These are phyloP conservation scores for Sebastes goodei DNA, from an alignment of 2,797 vertebrate genomes.

Conservation along the genomic window DNA sequence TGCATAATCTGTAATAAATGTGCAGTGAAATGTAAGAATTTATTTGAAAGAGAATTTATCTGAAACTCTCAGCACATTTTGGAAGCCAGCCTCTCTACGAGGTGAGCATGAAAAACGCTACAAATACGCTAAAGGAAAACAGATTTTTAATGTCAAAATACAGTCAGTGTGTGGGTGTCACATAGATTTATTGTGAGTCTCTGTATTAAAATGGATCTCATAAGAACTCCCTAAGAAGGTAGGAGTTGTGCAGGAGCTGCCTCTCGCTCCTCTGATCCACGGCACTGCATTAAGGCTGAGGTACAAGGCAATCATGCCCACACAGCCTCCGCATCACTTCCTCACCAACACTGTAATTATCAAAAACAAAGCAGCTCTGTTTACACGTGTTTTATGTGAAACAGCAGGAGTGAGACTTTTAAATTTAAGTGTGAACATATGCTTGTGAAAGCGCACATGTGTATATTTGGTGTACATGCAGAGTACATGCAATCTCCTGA, in stretches of 20 bases:
- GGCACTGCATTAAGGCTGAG: slow-evolving; percentile 41
- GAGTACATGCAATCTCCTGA: no score
- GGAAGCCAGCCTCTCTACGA: background rate
- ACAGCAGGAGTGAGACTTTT: slow-evolving; percentile 13
- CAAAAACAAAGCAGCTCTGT: slow-evolving; percentile 46
- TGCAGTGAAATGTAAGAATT: background rate
- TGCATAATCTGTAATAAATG: slow-evolving; percentile 11
- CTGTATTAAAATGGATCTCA: slow-evolving; percentile 11
- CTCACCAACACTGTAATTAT: slow-evolving; percentile 55
- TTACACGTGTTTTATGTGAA: slow-evolving; percentile 26
- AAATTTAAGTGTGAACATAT: slow-evolving; percentile 16
- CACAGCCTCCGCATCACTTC: slow-evolving; percentile 38
- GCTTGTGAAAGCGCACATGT: background rate
- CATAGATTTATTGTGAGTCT: background rate
- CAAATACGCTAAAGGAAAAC: background rate
- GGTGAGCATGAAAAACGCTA: background rate
- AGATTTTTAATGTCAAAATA: background rate
- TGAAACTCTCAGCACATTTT: slow-evolving; percentile 5
- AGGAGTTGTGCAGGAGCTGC: slow-evolving; percentile 9
- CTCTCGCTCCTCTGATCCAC: slow-evolving; percentile 15
- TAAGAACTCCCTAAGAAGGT: background rate
- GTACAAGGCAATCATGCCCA: slow-evolving; percentile 49
- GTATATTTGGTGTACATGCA: background rate
- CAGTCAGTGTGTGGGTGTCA: slow-evolving; percentile 2
- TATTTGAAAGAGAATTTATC: background rate